phyloP scores from a whole-genome alignment of 2,113 vertebrate genomes.

The Corvus moneduloides region DNA sequence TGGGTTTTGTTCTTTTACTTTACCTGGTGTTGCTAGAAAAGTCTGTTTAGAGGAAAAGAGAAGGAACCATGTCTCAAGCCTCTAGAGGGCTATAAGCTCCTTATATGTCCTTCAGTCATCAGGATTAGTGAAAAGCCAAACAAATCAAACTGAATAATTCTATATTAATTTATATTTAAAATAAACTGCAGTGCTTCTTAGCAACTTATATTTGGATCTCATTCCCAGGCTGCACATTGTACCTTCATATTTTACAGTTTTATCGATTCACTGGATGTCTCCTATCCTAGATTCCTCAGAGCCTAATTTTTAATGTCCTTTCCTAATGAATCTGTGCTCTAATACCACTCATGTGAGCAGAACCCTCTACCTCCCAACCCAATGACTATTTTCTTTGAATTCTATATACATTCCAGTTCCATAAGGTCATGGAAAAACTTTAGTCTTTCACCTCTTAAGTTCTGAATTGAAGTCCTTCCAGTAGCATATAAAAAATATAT shows the following conservation, averaged over 20 bases:
- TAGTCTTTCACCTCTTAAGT: neutral
- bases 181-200: neutral
- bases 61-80: neutral
- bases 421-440: neutral
- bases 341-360: neutral
- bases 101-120: neutral
- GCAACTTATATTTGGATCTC: neutral
- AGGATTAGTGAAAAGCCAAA: neutral
- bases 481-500: neutral
- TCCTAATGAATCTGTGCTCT: neutral
- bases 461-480: neutral
- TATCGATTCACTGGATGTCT: neutral
- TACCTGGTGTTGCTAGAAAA: neutral
- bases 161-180: neutral
- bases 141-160: neutral
- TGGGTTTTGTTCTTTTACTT: neutral
- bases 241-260: neutral
- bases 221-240: neutral
- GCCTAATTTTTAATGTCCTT: neutral
- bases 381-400: neutral
- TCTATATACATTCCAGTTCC: neutral
- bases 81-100: neutral
- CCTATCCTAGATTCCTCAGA: neutral
- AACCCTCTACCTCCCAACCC: neutral
- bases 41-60: neutral